phyloP scores from a whole-genome alignment of 2,888 invertebrate species.

The Sinodicranocentrus sp. region DNA sequence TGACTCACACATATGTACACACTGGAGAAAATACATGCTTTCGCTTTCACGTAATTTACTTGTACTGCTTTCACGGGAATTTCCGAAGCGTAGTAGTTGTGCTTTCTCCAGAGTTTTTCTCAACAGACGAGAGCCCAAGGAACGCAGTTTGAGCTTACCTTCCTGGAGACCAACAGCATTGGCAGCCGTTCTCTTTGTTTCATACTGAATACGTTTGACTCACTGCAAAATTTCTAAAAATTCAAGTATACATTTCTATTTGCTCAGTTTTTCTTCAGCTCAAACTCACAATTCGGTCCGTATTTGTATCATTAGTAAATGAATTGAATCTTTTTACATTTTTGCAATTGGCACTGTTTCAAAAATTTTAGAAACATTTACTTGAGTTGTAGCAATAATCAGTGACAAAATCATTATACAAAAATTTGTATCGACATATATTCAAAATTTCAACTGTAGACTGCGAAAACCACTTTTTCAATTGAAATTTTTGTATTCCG shows the following conservation, averaged over 20 bases:
- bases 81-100: conserved; percentile 37
- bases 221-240: conserved; percentile 41
- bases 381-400: background rate
- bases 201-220: conserved; percentile 19
- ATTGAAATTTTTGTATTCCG: conserved; percentile 48
- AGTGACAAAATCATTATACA: no score
- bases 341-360: conserved; percentile 2
- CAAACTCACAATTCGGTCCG: conserved; percentile 65
- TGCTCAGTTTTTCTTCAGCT: conserved; percentile 46
- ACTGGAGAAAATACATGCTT: no score
- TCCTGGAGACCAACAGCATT: conserved; percentile 61
- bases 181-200: conserved; percentile 51
- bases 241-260: background rate
- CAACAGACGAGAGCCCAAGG: conserved; percentile 5
- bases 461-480: conserved; percentile 46
- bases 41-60: no score
- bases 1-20: background rate
- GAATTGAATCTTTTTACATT: background rate
- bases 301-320: conserved; percentile 4
- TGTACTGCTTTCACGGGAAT: conserved; percentile 29
- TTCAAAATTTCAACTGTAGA: conserved; percentile 43
- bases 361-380: conserved; percentile 16
- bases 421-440: background rate
- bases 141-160: conserved; percentile 70
- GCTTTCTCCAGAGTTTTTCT: conserved; percentile 58